phyloP scores from a whole-genome alignment of 2,888 invertebrate genomes.

The Ochropleura plecta region DNA sequence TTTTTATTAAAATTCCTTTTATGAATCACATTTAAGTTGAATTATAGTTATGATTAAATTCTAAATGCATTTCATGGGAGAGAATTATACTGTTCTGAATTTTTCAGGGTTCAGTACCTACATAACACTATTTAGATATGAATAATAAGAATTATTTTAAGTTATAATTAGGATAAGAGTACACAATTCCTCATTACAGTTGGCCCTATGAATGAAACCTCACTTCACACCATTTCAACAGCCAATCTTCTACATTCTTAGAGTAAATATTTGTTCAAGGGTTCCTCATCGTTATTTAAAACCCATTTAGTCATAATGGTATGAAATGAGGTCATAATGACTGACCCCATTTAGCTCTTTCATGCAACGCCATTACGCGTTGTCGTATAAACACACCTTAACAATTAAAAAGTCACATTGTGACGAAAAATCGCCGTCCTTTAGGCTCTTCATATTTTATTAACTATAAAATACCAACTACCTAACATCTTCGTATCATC shows the following conservation, averaged over 20 bases:
- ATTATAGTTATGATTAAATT: constrained; percentile 52
- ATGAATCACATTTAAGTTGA: constrained; percentile 61
- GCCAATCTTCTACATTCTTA: neutral
- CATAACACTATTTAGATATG: constrained; percentile 58
- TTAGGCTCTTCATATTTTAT: constrained; percentile 43
- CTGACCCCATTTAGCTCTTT: neutral
- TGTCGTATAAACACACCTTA: constrained; percentile 9
- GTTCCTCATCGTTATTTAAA: neutral
- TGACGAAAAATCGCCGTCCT: constrained; percentile 48
- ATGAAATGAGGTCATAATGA: constrained; percentile 6
- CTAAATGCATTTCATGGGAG: constrained; percentile 52
- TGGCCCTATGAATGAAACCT: constrained; percentile 33
- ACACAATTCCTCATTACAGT: constrained; percentile 62
- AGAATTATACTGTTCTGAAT: constrained; percentile 58
- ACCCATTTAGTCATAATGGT: neutral
- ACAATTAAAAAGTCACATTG: constrained; percentile 51
- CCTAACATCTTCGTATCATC: neutral
- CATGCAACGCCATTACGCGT: neutral
- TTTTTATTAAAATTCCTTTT: constrained; percentile 56
- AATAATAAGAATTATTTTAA: constrained; percentile 49
- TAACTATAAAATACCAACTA: constrained; percentile 20
- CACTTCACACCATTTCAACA: constrained; percentile 6
- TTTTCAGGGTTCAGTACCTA: constrained; percentile 60
- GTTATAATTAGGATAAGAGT: constrained; percentile 49
- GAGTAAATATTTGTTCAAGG: constrained; percentile 8